Evolutionary conservation across 2,888 invertebrate species (phyloP), one percentile per base, ranked within the genome.

Genomic region (Anagyrus pseudococci): DNA sequence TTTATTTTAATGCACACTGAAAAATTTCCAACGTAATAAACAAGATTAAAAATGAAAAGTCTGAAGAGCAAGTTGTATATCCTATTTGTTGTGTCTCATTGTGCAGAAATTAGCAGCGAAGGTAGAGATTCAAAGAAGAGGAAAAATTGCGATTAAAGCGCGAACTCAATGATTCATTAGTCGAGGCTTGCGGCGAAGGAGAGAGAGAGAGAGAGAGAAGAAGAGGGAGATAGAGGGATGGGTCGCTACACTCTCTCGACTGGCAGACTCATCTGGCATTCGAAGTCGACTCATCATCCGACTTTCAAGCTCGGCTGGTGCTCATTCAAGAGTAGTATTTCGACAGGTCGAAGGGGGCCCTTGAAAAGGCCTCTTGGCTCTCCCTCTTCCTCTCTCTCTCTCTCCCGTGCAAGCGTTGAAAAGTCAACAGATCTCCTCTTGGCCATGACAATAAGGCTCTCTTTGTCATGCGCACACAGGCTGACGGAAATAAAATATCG

Each of bases 291-390:
- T n/a, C n/a, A n/a, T n/a, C n/a, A n/a, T n/a, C n/a, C n/a, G n/a
- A n/a, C 68, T 70, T 69, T 72, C 70, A 61, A 68, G 70, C 68
- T 59, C 70, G 70, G 67, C 58, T 70, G 71, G 70, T 63, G 71
- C 72, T 75, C 74, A 75, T 75, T 74, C 73, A 75, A 75, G 74
- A 74, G 71, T 15, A n/a, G 29, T 71, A 72, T 75, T 75, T 76
- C 75, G 72, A 76, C 76, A 76, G 75, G 73, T 73, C 68, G 61
- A 69, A 70, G 58, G 33, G 33, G 23, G 73, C 73, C 72, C 74
- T 75, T 74, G n/a, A 73, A 75, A 73, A 74, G 75, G 69, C 72
- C n/a, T n/a, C n/a, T n/a, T n/a, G n/a, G n/a, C n/a, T n/a, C n/a
- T n/a, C n/a, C n/a, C n/a, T 29, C 29, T 10, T 29, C 29, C 29